Conservation (phyloP, 1,140 invertebrate species). For the Leptestheria dahalacensis region DNA sequence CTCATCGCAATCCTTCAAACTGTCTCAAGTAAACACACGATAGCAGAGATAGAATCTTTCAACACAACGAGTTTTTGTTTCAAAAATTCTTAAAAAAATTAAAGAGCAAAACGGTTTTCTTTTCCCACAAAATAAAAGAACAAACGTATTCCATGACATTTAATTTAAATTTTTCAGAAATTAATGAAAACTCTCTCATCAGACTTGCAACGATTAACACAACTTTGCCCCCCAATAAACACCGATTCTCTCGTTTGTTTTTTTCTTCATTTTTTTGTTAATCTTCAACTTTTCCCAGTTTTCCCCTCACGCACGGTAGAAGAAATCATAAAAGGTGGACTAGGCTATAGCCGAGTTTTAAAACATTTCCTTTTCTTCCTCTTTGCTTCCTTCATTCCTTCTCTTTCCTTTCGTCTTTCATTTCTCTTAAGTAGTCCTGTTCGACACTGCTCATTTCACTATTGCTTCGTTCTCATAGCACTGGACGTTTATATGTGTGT, state of each 20-base stretch:
- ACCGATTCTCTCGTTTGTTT: too few species aligned
- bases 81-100: too few species aligned
- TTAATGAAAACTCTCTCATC: neutral
- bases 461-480: neutral
- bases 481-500: neutral
- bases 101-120: too few species aligned
- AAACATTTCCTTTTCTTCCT: neutral
- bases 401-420: neutral
- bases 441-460: neutral
- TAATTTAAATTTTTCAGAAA: neutral
- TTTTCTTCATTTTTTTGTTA: too few species aligned
- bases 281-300: too few species aligned
- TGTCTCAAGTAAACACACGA: too few species aligned
- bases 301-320: neutral
- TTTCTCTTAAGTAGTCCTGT: conserved; percentile 4
- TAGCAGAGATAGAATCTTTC: too few species aligned
- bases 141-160: neutral
- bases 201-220: neutral
- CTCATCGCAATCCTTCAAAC: too few species aligned
- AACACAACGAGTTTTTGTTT: too few species aligned
- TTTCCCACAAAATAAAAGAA: neutral
- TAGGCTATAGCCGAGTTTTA: conserved; percentile 7
- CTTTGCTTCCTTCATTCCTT: neutral
- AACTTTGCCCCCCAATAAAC: neutral
- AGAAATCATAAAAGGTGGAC: neutral